Conservation (phyloP, 2,113 vertebrate species). For the Mesitornis unicolor region DNA sequence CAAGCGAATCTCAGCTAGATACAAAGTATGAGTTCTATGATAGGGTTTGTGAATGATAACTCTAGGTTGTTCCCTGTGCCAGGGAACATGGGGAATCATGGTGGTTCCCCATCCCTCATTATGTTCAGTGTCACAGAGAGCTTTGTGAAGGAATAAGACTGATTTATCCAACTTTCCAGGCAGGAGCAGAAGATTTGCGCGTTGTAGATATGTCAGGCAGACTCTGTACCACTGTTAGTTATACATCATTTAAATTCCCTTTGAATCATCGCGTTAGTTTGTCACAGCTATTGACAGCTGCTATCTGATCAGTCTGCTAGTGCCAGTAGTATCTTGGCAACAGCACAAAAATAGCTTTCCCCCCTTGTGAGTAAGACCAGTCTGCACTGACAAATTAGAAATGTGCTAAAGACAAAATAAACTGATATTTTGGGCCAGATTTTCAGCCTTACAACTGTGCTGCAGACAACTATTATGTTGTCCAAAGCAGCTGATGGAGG, state of each 20-base stretch:
- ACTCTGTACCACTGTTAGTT: neutral
- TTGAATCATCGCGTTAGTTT: constrained; percentile 69
- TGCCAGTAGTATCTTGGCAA: constrained; percentile 79
- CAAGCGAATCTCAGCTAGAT: neutral
- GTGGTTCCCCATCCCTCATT: neutral
- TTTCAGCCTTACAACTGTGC: neutral
- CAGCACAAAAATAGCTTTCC: constrained; percentile 77
- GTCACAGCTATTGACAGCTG: constrained; percentile 71
- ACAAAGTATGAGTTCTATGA: neutral
- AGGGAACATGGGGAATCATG: too few species aligned
- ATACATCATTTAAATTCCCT: constrained; percentile 69
- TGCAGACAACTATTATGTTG: neutral
- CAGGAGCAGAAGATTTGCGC: neutral
- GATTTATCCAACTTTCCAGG: neutral
- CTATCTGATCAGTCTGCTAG: constrained; percentile 76
- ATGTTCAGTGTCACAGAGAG: neutral
- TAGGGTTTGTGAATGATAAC: neutral
- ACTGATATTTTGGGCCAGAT: constrained; percentile 37
- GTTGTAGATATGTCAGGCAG: neutral
- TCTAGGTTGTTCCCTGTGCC: neutral
- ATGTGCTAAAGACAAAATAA: constrained; percentile 73
- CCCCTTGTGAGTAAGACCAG: constrained; percentile 72
- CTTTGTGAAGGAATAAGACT: neutral
- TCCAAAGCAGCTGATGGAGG: neutral
- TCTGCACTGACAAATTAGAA: constrained; percentile 75